Conservation (phyloP, 2,888 invertebrate genomes). For the Epicampocera succincta region DNA sequence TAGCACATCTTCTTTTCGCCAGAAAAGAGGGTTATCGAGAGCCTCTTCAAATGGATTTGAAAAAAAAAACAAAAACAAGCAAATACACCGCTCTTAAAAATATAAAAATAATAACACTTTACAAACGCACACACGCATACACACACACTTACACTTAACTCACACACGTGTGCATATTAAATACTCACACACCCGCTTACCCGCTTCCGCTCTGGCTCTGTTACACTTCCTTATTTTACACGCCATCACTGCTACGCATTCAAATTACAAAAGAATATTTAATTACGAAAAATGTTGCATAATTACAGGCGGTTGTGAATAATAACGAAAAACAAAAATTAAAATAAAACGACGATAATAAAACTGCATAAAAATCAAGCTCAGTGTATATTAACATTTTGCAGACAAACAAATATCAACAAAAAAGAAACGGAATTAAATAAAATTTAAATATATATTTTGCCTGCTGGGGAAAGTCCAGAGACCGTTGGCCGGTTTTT, state of each 20-base stretch:
- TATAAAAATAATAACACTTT: background rate
- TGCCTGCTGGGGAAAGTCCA: slow-evolving; percentile 18
- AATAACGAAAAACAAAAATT: slow-evolving; percentile 33
- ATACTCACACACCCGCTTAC: background rate
- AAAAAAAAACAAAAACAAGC: background rate
- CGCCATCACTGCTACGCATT: slow-evolving; percentile 70
- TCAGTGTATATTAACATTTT: slow-evolving; percentile 57
- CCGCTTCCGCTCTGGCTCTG: background rate
- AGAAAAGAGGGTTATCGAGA: background rate
- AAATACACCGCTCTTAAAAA: background rate
- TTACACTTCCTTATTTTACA: background rate
- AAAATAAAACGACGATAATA: slow-evolving; percentile 27
- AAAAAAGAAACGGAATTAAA: slow-evolving; percentile 17
- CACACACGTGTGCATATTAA: background rate
- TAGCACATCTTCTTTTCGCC: too few species aligned
- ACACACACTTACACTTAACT: background rate
- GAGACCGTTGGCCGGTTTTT: slow-evolving; percentile 24
- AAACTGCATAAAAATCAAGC: slow-evolving; percentile 55
- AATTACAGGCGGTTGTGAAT: slow-evolving; percentile 73
- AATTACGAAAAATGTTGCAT: slow-evolving; percentile 79
- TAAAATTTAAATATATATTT: slow-evolving; percentile 30
- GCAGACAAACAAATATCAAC: slow-evolving; percentile 3
- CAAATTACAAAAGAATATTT: slow-evolving; percentile 80
- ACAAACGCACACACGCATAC: background rate
- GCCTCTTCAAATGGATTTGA: background rate